Percentiles rank a stretch among this genome's conserved stretches.
Conservation (phyloP, 2,797 vertebrate genomes). For the Hippocampus kuda region DNA sequence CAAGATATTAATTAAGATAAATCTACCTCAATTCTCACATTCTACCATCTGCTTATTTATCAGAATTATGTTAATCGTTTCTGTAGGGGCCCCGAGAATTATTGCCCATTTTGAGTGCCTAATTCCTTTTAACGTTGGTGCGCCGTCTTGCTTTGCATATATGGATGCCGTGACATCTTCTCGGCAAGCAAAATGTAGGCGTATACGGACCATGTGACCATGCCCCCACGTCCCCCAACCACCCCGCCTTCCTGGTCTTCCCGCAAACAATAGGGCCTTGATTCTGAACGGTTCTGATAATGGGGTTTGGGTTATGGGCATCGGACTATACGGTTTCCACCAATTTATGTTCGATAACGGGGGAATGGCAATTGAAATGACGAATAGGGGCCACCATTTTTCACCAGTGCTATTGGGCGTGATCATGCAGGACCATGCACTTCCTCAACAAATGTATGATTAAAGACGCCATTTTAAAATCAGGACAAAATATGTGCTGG, state of each 20-base stretch:
- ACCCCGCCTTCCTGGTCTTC: slow-evolving; percentile 16
- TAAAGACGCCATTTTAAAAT: too few relatives aligned
- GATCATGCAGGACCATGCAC: too few relatives aligned
- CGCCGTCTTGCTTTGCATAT: slow-evolving; percentile 96
- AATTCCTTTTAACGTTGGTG: slow-evolving; percentile 98
- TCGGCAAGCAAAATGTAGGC: slow-evolving; percentile 8
- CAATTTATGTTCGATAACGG: too few relatives aligned
- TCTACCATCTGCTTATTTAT: slow-evolving; percentile 99
- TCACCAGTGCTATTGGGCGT: too few relatives aligned
- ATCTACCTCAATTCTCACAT: slow-evolving; percentile 97
- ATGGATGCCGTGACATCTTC: slow-evolving; percentile 64
- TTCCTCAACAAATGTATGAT: too few relatives aligned
- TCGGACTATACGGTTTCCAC: neutral
- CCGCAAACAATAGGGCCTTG: slow-evolving; percentile 52
- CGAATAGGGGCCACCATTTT: too few relatives aligned
- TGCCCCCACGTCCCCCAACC: too few relatives aligned
- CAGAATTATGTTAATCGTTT: slow-evolving; percentile 99
- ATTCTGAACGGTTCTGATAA: slow-evolving; percentile 27
- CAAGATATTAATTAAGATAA: slow-evolving; percentile 99
- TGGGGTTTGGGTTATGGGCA: neutral
- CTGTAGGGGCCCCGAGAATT: slow-evolving; percentile 92
- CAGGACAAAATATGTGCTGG: too few relatives aligned
- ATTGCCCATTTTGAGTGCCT: slow-evolving; percentile 94
- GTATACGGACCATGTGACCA: too few relatives aligned
- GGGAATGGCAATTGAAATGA: too few relatives aligned